These are phyloP conservation scores for Lasioglossum calceatum DNA, from an alignment of 2,888 invertebrate genomes.

Conservation along the genomic window DNA sequence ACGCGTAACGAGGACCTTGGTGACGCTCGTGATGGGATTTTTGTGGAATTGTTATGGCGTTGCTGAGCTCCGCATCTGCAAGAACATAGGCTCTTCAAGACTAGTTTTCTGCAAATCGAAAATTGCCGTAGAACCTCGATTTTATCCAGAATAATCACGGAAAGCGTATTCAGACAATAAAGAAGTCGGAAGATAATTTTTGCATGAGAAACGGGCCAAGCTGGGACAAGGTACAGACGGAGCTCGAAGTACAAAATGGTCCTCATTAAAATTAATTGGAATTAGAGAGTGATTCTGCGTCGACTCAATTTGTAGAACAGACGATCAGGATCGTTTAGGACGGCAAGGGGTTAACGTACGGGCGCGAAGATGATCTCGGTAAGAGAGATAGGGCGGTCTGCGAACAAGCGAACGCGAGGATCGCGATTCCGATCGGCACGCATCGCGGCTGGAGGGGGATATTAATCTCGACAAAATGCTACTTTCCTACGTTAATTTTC, in stretches of 20 bases:
- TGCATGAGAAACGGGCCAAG: neutral
- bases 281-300: neutral
- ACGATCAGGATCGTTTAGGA: neutral
- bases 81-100: neutral
- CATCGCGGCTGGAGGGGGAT: constrained; percentile 16
- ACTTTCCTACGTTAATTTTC: constrained; percentile 64
- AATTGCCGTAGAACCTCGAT: too few relatives aligned
- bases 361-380: neutral
- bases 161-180: neutral
- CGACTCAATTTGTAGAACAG: neutral
- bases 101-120: neutral
- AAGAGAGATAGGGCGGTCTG: neutral
- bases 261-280: neutral
- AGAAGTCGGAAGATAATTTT: neutral
- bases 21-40: neutral
- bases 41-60: neutral
- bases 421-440: constrained; percentile 3
- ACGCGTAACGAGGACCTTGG: neutral
- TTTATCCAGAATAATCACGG: too few relatives aligned
- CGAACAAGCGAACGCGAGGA: constrained; percentile 2
- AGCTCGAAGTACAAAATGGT: neutral
- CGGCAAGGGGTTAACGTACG: neutral
- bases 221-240: neutral
- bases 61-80: neutral
- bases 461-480: constrained; percentile 60